Base-by-base conservation (phyloP, 2,113 vertebrate genomes). In the Poecilia latipinna region DNA sequence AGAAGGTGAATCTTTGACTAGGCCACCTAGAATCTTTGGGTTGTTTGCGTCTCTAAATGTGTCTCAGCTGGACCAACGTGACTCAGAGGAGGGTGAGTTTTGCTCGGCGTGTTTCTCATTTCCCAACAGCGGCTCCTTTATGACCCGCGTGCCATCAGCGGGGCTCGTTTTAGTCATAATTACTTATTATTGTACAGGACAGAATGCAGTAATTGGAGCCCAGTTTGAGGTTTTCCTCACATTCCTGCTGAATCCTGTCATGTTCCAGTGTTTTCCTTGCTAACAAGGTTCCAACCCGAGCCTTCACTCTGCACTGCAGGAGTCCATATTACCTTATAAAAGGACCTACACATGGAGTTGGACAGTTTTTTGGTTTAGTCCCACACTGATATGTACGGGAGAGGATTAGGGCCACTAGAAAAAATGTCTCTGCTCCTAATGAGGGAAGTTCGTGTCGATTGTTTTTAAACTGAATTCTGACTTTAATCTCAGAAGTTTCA, bases 171-270 rank as follows among this genome's bases (percentile, higher is more conserved):
- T 61, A 51, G 74, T 83, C 79, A 71, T 83, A 83, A 90, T 89
- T 81, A 86, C 28, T 88, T 71, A 65, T 82, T 89, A 74, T 79
- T 79, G 79, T 76, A 42, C 70, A 62, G 89, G 83, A 86, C 78
- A 80, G 83, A 88, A 89, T 79, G 68, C 10, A 12, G 69, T 74
- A 66, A 74, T 31, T 39, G 4, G 75, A 78, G 71, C 4, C 44
- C 19, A 29, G 31, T 33, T 44, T 61, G 65, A 32, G 61, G 82
- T 65, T 74, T 65, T 48, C 22, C 78, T 78, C 77, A 81, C 90
- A 91, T 93, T 92, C 90, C 86, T 90, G 76, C 42, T 78, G 82
- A 82, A 87, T 86, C 83, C 64, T n/a, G 86, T 92, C 89, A 92
- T 89, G 82, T 86, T 73, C 82, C 85, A 72, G 42, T 91, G 88